These are phyloP conservation scores for Delphinus delphis DNA, from an alignment of 2,113 vertebrate species.

Conservation along the genomic window DNA sequence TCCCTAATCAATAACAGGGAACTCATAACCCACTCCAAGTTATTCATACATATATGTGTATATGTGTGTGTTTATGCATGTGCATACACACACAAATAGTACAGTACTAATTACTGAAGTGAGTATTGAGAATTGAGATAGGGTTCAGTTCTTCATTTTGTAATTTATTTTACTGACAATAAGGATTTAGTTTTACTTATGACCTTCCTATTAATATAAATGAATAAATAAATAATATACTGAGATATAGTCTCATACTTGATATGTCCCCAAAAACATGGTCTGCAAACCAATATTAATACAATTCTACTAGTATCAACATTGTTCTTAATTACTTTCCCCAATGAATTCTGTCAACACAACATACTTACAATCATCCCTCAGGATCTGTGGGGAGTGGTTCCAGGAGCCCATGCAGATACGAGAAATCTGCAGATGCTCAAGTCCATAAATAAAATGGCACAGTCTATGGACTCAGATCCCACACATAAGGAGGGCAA, in stretches of 20 bases:
- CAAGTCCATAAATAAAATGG: no score
- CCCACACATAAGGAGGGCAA: no score
- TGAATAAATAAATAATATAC: background rate
- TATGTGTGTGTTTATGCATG: no score
- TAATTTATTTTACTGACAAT: background rate
- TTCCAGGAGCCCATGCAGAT: no score
- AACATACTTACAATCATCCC: background rate
- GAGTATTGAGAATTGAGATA: background rate
- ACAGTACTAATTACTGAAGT: background rate
- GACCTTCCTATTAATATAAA: background rate
- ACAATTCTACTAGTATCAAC: background rate
- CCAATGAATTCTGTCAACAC: background rate
- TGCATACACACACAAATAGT: background rate
- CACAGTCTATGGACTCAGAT: no score
- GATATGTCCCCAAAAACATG: fast-evolving
- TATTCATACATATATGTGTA: background rate
- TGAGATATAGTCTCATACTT: background rate
- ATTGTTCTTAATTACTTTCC: background rate
- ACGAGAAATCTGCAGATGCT: no score
- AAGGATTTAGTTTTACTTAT: background rate
- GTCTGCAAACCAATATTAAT: background rate
- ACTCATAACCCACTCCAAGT: background rate
- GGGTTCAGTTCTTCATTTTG: background rate
- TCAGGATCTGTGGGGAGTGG: no score
- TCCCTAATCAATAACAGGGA: background rate